These are phyloP conservation scores for Chironomus tentans DNA, from an alignment of 2,888 invertebrate genomes.

Conservation along the genomic window DNA sequence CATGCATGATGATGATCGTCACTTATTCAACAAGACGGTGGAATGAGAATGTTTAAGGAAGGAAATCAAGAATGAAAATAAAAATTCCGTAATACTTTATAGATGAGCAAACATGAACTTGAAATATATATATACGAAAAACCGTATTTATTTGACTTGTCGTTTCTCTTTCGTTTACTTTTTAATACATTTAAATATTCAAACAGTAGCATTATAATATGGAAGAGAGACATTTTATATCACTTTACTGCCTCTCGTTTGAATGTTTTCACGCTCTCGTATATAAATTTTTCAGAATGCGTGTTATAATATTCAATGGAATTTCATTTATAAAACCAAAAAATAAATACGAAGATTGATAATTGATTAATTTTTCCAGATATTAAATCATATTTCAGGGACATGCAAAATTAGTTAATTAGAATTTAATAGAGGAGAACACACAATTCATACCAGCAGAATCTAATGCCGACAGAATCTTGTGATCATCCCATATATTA, in stretches of 20 bases:
- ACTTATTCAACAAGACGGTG: too few relatives aligned
- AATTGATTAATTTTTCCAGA: too few relatives aligned
- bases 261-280: not conserved
- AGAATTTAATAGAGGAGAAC: not conserved
- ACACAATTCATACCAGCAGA: too few relatives aligned
- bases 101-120: conserved; percentile 17
- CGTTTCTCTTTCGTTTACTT: not conserved
- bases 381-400: too few relatives aligned
- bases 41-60: too few relatives aligned
- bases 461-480: too few relatives aligned
- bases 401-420: too few relatives aligned
- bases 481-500: too few relatives aligned
- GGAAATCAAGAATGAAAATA: not conserved
- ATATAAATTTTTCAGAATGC: not conserved
- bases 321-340: not conserved
- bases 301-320: not conserved
- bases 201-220: not conserved
- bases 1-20: too few relatives aligned
- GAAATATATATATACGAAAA: not conserved
- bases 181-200: not conserved
- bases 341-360: not conserved
- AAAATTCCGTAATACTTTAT: not conserved
- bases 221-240: too few relatives aligned
- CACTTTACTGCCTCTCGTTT: too few relatives aligned
- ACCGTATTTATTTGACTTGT: not conserved